Percentiles rank a stretch among this genome's conserved stretches.
Conservation (phyloP, 2,888 invertebrate genomes). For the Leptura quadrifasciata region DNA sequence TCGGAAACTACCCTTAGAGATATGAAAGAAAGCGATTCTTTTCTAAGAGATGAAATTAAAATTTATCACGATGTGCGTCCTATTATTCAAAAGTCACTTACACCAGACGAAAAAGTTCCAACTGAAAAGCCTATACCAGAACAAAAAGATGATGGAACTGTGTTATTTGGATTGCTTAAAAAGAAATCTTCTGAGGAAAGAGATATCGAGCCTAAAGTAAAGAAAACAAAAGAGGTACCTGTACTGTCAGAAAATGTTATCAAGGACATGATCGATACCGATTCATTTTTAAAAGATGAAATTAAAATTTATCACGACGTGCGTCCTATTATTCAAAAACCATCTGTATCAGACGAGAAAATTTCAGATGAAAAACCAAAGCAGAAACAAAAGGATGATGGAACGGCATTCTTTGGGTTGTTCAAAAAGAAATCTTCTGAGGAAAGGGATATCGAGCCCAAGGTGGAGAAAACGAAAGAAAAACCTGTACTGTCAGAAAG, state of each 20-base stretch:
- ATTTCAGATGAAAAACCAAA: slow-evolving; percentile 11
- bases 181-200: slow-evolving; percentile 33
- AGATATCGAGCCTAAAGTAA: neutral
- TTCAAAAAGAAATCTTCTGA: slow-evolving; percentile 49
- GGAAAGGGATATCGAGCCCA: slow-evolving; percentile 38
- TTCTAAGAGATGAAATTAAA: slow-evolving; percentile 37
- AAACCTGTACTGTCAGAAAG: slow-evolving; percentile 38
- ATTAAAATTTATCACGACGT: slow-evolving; percentile 57
- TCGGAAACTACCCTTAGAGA: slow-evolving; percentile 32
- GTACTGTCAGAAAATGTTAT: slow-evolving; percentile 23
- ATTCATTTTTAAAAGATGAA: slow-evolving; percentile 59
- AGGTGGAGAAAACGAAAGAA: slow-evolving; percentile 25
- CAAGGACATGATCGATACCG: slow-evolving; percentile 38
- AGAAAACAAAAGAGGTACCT: slow-evolving; percentile 32
- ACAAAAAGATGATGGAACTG: slow-evolving; percentile 21
- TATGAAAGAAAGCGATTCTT: slow-evolving; percentile 48
- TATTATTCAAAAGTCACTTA: neutral
- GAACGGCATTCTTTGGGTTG: slow-evolving; percentile 46
- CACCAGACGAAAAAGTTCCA: neutral
- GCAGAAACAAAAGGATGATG: slow-evolving; percentile 36
- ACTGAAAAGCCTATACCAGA: neutral
- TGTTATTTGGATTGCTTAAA: slow-evolving; percentile 49
- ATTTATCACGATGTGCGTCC: slow-evolving; percentile 46
- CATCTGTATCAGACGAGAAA: neutral
- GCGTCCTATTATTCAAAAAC: slow-evolving; percentile 34